Evolutionary conservation across 2,888 invertebrate species (phyloP).

Genomic region (Mesochorus sp.): DNA sequence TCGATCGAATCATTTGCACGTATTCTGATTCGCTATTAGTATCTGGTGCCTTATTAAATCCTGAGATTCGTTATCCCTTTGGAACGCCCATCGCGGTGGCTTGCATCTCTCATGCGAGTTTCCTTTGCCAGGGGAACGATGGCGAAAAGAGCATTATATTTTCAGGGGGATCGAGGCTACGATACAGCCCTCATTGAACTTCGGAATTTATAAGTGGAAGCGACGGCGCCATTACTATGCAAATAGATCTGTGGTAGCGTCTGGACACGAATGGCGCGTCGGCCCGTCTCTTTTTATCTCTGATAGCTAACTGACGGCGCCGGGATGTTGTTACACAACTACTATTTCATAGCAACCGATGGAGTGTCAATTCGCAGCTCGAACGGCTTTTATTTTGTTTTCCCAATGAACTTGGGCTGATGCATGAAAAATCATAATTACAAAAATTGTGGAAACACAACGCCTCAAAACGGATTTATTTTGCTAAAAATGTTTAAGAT

Average conservation of each 20-base stretch:
- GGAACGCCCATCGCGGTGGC: too few species aligned
- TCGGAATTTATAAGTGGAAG: slow-evolving; percentile 72
- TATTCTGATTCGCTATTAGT: too few species aligned
- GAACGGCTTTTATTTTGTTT: slow-evolving; percentile 2
- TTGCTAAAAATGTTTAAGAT: too few species aligned
- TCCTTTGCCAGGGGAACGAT: neutral
- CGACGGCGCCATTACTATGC: slow-evolving; percentile 79
- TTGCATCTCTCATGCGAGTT: too few species aligned
- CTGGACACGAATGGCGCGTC: slow-evolving; percentile 57
- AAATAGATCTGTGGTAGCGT: slow-evolving; percentile 76
- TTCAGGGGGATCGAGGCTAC: slow-evolving; percentile 44
- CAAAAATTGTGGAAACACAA: neutral
- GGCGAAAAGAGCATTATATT: slow-evolving; percentile 39
- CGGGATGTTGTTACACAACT: slow-evolving; percentile 43
- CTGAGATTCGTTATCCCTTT: too few species aligned
- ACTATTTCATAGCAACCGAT: slow-evolving; percentile 48
- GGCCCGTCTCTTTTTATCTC: slow-evolving; percentile 71
- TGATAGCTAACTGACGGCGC: slow-evolving; percentile 46
- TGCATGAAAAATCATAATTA: neutral
- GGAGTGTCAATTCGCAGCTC: slow-evolving; percentile 51
- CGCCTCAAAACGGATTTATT: too few species aligned
- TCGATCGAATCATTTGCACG: too few species aligned
- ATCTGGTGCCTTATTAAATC: too few species aligned
- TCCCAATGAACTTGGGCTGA: slow-evolving; percentile 25
- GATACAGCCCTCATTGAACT: slow-evolving; percentile 60